Percentiles rank a stretch among this genome's conserved stretches.
These are phyloP conservation scores for Tichodroma muraria DNA, from an alignment of 2,113 vertebrate species.

Conservation along the genomic window DNA sequence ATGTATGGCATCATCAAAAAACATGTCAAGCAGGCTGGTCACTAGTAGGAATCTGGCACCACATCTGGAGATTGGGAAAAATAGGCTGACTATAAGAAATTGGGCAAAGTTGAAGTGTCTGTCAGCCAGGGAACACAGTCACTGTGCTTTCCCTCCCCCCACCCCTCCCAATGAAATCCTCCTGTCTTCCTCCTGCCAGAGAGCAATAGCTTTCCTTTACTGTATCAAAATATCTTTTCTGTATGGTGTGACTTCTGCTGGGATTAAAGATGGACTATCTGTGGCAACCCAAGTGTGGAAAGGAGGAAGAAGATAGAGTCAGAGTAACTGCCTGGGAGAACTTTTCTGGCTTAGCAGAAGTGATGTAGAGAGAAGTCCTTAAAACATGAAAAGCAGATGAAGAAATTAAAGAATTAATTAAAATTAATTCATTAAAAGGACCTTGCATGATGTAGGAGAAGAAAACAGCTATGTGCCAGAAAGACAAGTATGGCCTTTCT, in stretches of 20 bases:
- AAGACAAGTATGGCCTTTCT: neutral
- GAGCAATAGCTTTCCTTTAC: neutral
- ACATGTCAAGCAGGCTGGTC: neutral
- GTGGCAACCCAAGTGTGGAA: neutral
- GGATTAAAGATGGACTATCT: neutral
- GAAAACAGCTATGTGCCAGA: neutral
- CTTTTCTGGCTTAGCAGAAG: neutral
- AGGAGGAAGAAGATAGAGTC: neutral
- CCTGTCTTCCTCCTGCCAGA: neutral
- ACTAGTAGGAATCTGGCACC: neutral
- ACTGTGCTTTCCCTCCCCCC: neutral
- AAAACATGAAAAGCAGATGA: neutral
- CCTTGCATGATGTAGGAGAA: neutral
- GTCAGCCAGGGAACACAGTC: neutral
- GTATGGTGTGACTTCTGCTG: neutral
- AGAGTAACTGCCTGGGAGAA: neutral
- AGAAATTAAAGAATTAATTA: neutral
- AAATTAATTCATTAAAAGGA: neutral
- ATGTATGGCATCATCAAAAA: neutral
- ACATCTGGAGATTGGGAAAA: neutral
- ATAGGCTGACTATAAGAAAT: neutral
- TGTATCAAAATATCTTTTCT: neutral
- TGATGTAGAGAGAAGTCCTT: neutral
- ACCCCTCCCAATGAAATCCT: neutral
- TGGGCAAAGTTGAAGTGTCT: neutral